A percentile compares a stretch with the other conserved stretches of the same genome.
These are phyloP conservation scores for Rhabdomys dilectus DNA, from an alignment of 2,113 vertebrate genomes.

Conservation along the genomic window DNA sequence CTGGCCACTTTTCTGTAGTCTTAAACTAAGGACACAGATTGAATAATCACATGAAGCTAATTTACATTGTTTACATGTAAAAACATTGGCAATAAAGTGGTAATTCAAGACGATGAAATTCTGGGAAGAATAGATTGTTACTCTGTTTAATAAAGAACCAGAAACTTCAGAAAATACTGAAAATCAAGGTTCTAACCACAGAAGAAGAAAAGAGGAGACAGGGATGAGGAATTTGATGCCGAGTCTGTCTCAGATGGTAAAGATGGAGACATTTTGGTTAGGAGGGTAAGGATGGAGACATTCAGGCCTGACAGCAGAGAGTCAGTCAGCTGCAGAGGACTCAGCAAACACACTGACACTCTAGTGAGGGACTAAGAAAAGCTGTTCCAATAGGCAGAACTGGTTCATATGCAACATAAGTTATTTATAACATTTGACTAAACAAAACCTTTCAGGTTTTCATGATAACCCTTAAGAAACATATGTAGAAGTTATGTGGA, in stretches of 20 bases:
- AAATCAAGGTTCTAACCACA: neutral
- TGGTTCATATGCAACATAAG: too few relatives aligned
- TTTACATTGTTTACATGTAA: neutral
- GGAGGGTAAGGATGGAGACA: constrained; percentile 60
- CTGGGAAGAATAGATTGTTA: constrained; percentile 90
- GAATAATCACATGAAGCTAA: neutral
- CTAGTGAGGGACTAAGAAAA: too few relatives aligned
- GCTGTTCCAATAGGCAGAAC: too few relatives aligned
- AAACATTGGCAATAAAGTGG: neutral
- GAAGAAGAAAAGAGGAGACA: constrained; percentile 67
- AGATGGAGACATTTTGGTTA: constrained; percentile 70
- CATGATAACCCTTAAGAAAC: too few relatives aligned
- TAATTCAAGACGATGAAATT: neutral
- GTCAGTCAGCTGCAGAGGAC: neutral
- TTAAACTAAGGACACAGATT: too few relatives aligned
- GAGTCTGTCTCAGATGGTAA: constrained; percentile 73
- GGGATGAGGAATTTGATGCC: constrained; percentile 82
- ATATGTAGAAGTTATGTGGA: too few relatives aligned
- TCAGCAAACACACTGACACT: neutral
- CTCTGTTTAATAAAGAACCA: constrained; percentile 85
- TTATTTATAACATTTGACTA: too few relatives aligned
- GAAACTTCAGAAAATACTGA: constrained; percentile 68
- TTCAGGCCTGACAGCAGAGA: neutral
- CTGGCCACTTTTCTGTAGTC: too few relatives aligned
- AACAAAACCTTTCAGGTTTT: too few relatives aligned